Base-by-base conservation (phyloP, 2,797 vertebrate species). In the Benthosema pterotum region DNA sequence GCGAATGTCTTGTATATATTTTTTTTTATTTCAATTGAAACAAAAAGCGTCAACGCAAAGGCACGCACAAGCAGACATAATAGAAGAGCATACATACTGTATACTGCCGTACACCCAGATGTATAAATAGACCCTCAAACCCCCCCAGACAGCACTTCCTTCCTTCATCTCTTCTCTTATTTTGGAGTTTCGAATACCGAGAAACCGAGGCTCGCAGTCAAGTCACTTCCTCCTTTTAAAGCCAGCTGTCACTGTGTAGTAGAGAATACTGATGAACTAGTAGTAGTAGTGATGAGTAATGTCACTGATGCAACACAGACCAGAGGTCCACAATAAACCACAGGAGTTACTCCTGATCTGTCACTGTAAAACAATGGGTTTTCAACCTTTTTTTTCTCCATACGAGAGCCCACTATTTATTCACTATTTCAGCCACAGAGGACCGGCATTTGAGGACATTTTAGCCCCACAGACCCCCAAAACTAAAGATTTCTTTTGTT, bases 91-190 rank as follows among this genome's bases (percentile, higher is more conserved):
- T n/a, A n/a, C n/a, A n/a, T n/a, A n/a, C n/a, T n/a, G 63, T 52
- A 46, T 42, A 18, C 18, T 52, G 62, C 54, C 54, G 60, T 49
- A 60, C 58, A 25, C 42, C 42, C 22, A 57, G 17, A 45, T 15
- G 14, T 14, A 43, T 4, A 16, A 17, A 54, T 13, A 53, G 17
- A 46, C 57, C 18, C 63, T 18, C 13, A 55, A 7, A 48, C n/a
- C n/a, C 64, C 16, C 49, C 19, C 56, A 67, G 77, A 79, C 50
- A 77, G 54, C 17, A 38, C 54, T 59, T 54, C 63, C 87, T 90
- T 88, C 86, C 87, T 91, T 91, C 84, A n/a, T 89, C 87, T 90
- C 74, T 85, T 80, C 75, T 89, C 81, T 88, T 89, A 88, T 90
- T 92, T 89, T 87, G 77, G 84, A 89, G 81, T 67, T 73, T n/a